Conservation (phyloP, 2,888 invertebrate species). For the Tetropium fuscum region DNA sequence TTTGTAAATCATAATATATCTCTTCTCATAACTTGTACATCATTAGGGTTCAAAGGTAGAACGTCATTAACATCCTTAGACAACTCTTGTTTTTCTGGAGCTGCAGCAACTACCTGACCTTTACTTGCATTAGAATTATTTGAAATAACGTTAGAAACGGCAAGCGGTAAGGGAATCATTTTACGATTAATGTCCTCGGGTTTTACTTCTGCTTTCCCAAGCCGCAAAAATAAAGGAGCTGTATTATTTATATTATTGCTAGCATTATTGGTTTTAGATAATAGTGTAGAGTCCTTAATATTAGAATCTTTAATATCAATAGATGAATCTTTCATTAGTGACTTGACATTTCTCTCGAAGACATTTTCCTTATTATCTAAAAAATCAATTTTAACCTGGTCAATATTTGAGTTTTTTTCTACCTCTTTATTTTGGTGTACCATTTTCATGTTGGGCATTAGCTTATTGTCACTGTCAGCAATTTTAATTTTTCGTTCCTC, state of each 20-base stretch:
- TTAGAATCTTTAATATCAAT: too few relatives aligned
- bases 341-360: too few relatives aligned
- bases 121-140: constrained; percentile 2
- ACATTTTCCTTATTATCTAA: too few relatives aligned
- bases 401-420: too few relatives aligned
- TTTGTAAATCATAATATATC: constrained; percentile 11
- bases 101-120: background rate
- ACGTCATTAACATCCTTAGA: background rate
- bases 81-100: background rate
- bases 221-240: constrained; percentile 12
- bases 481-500: too few relatives aligned
- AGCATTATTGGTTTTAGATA: background rate
- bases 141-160: background rate
- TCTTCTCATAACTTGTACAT: constrained; percentile 12
- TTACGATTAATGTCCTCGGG: background rate
- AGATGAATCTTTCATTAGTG: too few relatives aligned
- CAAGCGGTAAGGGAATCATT: constrained; percentile 14
- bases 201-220: constrained; percentile 9
- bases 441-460: too few relatives aligned
- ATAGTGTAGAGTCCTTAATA: too few relatives aligned
- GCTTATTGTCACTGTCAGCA: too few relatives aligned
- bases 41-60: background rate
- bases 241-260: constrained; percentile 15
- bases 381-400: too few relatives aligned
- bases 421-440: too few relatives aligned